Evolutionary conservation across 2,797 vertebrate genomes (phyloP).

Genomic region (Gallirallus australis): DNA sequence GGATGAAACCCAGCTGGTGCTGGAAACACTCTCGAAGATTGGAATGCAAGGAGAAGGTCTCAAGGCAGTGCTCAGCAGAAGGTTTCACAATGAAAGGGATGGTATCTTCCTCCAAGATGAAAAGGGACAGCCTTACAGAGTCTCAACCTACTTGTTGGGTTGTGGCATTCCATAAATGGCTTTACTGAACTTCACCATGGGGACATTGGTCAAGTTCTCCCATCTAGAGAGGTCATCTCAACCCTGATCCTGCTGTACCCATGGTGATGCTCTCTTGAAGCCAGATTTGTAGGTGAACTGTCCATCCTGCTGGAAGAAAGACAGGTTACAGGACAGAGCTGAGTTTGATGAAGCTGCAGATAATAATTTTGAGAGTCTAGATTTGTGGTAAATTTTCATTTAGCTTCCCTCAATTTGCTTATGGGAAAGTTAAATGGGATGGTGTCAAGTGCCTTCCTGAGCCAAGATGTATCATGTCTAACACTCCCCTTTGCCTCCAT

Average conservation of each 20-base stretch:
- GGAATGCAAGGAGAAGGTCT: neutral
- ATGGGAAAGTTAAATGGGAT: neutral
- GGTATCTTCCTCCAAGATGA: neutral
- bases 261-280: neutral
- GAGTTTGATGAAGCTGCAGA: neutral
- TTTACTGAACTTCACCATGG: neutral
- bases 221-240: neutral
- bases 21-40: neutral
- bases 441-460: slow-evolving; percentile 13
- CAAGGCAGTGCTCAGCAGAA: neutral
- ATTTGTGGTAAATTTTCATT: neutral
- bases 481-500: neutral
- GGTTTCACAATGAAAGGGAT: neutral
- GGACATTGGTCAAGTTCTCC: neutral
- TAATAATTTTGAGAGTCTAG: neutral
- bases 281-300: neutral
- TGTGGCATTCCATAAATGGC: neutral
- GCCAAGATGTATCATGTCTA: slow-evolving; percentile 5
- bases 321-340: neutral
- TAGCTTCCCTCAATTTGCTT: neutral
- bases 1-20: neutral
- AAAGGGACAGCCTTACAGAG: neutral
- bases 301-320: neutral
- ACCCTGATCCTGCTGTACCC: neutral
- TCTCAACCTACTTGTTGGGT: neutral